These are phyloP conservation scores for Odontocolon sp. DNA, from an alignment of 2,888 invertebrate genomes.

Conservation along the genomic window DNA sequence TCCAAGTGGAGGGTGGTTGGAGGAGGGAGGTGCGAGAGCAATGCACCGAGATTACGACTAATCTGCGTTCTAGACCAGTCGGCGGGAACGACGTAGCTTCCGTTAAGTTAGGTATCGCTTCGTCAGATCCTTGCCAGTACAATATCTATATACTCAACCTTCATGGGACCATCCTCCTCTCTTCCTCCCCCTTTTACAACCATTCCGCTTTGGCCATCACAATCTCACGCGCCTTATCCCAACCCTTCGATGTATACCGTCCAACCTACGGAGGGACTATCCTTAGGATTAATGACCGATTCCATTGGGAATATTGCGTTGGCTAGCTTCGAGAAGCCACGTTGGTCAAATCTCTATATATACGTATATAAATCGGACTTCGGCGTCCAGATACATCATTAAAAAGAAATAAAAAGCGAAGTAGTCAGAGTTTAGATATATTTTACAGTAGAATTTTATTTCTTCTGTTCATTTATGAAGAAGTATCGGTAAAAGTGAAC, in stretches of 20 bases:
- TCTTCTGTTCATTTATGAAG: no score
- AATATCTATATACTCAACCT: not conserved
- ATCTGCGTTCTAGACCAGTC: constrained; percentile 70
- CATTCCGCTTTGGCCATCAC: constrained; percentile 21
- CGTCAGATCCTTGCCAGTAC: constrained; percentile 26
- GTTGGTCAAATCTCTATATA: not conserved
- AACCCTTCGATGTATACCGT: not conserved
- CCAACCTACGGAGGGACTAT: constrained; percentile 27
- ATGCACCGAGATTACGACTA: constrained; percentile 73
- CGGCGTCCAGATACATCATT: no score
- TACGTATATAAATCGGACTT: no score
- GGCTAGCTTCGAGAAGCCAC: constrained; percentile 57
- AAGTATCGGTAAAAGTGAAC: no score
- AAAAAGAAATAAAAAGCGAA: no score
- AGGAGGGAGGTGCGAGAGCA: constrained; percentile 63
- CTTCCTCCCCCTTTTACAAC: constrained; percentile 57
- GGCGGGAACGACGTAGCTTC: constrained; percentile 62
- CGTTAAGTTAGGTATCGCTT: constrained; percentile 69
- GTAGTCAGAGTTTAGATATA: no score
- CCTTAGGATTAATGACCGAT: constrained; percentile 60
- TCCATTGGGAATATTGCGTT: constrained; percentile 64
- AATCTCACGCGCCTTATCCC: no score
- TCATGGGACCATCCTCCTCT: not conserved
- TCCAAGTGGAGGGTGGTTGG: constrained; percentile 14
- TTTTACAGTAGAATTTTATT: no score